These are phyloP conservation scores for Paracanthobrama guichenoti DNA, from an alignment of 2,113 vertebrate species.

Conservation along the genomic window DNA sequence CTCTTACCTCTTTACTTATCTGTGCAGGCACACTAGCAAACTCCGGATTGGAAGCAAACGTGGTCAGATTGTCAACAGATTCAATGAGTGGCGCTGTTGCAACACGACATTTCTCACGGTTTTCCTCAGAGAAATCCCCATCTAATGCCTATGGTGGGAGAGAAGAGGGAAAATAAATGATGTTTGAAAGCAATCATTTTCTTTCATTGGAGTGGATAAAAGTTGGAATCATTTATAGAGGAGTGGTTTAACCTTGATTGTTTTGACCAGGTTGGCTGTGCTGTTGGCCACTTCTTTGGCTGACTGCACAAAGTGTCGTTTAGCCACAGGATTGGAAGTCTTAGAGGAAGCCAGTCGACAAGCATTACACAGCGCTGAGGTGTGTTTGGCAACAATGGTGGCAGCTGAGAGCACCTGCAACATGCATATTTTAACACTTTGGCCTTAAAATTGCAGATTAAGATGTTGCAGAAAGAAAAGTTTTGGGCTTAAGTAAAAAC, in stretches of 20 bases:
- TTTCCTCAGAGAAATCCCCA: constrained; percentile 96
- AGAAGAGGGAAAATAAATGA: neutral
- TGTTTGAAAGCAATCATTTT: neutral
- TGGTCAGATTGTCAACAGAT: constrained; percentile 92
- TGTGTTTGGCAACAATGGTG: constrained; percentile 97
- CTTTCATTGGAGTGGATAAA: neutral
- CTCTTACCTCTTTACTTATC: constrained; percentile 86
- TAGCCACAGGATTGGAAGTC: constrained; percentile 92
- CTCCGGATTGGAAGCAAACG: constrained; percentile 93
- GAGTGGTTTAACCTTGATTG: constrained; percentile 86
- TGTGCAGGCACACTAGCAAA: constrained; percentile 95
- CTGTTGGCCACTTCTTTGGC: constrained; percentile 99
- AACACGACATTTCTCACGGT: constrained; percentile 86
- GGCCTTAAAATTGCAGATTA: neutral
- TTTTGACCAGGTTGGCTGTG: constrained; percentile 97
- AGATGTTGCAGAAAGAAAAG: constrained; percentile 13
- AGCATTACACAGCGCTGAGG: constrained; percentile 93
- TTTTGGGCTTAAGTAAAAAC: neutral
- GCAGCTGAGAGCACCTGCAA: constrained; percentile 91
- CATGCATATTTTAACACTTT: neutral
- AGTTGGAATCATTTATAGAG: neutral
- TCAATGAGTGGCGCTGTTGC: constrained; percentile 89
- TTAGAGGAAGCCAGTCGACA: constrained; percentile 96
- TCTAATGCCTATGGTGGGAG: constrained; percentile 80
- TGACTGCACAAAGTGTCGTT: constrained; percentile 96